Evolutionary conservation across 2,888 invertebrate species (phyloP).

Genomic region (Callosobruchus maculatus): DNA sequence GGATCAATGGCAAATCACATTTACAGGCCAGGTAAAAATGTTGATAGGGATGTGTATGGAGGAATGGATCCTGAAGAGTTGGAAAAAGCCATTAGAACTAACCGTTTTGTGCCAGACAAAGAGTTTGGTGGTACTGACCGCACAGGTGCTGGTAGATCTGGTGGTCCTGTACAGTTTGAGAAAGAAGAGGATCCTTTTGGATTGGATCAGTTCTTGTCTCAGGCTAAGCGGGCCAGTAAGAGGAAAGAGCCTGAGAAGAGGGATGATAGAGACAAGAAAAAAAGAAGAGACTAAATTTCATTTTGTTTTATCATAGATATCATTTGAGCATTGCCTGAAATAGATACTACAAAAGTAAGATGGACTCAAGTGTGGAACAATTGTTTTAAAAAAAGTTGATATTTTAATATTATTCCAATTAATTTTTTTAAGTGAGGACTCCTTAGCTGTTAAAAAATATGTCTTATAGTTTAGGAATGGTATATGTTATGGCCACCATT

Average conservation of each 20-base stretch:
- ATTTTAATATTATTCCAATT: too few relatives aligned
- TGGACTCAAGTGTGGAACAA: too few relatives aligned
- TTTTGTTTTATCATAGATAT: too few relatives aligned
- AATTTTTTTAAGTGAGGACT: too few relatives aligned
- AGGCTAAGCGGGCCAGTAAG: constrained; percentile 82
- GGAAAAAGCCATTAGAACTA: constrained; percentile 83
- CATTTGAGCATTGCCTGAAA: too few relatives aligned
- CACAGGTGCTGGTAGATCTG: constrained; percentile 65
- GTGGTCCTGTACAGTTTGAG: constrained; percentile 91
- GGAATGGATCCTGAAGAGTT: constrained; percentile 67
- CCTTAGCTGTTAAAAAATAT: too few relatives aligned
- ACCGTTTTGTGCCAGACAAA: constrained; percentile 94
- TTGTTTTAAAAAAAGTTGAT: too few relatives aligned
- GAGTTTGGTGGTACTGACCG: constrained; percentile 92
- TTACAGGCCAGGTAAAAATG: constrained; percentile 81
- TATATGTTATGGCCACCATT: too few relatives aligned
- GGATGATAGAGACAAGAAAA: constrained; percentile 49
- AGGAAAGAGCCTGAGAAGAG: constrained; percentile 56
- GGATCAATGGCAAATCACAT: constrained; percentile 84
- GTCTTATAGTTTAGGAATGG: too few relatives aligned
- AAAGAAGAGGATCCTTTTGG: constrained; percentile 94
- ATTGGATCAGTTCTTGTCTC: constrained; percentile 95
- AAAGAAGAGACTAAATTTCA: constrained; percentile 45
- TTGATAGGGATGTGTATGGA: constrained; percentile 88
- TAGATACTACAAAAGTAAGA: too few relatives aligned